A percentile compares a stretch with the other conserved stretches of the same genome.
Conservation (phyloP, 92 coral and sea anemone genomes). For the Galaxea fascicularis region DNA sequence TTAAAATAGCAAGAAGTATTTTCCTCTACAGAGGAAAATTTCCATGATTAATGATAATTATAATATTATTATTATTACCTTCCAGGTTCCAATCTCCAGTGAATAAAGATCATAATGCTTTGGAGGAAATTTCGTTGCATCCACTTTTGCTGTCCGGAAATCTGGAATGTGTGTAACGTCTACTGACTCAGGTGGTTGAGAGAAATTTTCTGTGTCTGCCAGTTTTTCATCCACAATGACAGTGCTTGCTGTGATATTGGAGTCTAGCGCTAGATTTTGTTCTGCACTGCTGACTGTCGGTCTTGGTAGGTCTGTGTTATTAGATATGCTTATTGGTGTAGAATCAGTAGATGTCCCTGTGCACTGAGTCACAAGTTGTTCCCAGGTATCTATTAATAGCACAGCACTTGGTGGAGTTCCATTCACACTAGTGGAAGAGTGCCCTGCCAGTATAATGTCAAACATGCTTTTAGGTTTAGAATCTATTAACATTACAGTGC, state of each 20-base stretch:
- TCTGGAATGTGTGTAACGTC: constrained; percentile 48
- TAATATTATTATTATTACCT: too few relatives aligned
- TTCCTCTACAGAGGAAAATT: too few relatives aligned
- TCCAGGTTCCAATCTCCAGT: constrained; percentile 78
- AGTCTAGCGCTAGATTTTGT: neutral
- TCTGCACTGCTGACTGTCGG: neutral
- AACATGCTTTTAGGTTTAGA: too few relatives aligned
- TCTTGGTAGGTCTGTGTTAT: neutral
- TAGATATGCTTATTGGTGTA: neutral
- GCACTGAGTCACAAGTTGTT: neutral
- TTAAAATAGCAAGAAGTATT: too few relatives aligned
- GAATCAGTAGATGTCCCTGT: neutral
- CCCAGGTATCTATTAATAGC: neutral
- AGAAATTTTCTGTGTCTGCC: neutral
- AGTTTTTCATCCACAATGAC: neutral
- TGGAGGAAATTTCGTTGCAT: constrained; percentile 76
- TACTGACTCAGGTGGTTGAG: neutral
- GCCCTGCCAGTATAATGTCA: too few relatives aligned
- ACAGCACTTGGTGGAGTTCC: neutral
- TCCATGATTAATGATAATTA: too few relatives aligned
- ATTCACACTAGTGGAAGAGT: neutral
- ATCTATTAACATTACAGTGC: too few relatives aligned
- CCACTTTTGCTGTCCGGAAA: constrained; percentile 67
- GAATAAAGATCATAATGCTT: constrained; percentile 57
- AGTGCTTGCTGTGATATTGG: neutral